Percentiles rank a stretch among this genome's conserved stretches.
These are phyloP conservation scores for Cecidostiba fungosa DNA, from an alignment of 2,888 invertebrate species.

Conservation along the genomic window DNA sequence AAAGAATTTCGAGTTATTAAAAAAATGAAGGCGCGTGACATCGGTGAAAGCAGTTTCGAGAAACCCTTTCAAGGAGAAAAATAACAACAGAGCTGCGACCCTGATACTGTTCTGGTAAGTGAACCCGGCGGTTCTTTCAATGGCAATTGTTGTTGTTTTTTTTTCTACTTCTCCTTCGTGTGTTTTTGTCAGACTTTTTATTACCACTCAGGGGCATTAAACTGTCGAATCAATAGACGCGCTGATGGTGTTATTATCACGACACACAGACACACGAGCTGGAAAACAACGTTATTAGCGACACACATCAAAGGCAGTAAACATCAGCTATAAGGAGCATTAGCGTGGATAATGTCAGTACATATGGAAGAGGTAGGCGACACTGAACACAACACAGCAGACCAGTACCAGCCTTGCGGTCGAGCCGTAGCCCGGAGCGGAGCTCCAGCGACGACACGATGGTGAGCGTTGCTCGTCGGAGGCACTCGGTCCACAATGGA, in stretches of 20 bases:
- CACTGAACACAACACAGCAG: constrained; percentile 1
- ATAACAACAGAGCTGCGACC: background rate
- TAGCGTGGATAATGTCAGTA: background rate
- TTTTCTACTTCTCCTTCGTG: background rate
- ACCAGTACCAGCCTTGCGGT: constrained; percentile 79
- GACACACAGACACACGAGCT: too few species aligned
- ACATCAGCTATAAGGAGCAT: background rate
- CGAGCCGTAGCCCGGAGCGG: constrained; percentile 71
- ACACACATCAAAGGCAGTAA: background rate
- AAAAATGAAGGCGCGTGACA: background rate
- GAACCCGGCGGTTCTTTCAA: background rate
- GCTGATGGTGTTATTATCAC: background rate
- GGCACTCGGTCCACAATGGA: constrained; percentile 82
- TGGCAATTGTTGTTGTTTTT: background rate
- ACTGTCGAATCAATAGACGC: background rate
- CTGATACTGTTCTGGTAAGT: background rate
- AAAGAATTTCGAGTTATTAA: background rate
- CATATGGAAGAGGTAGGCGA: background rate
- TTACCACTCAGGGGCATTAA: background rate
- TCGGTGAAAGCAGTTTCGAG: background rate
- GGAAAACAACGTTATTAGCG: constrained; percentile 4
- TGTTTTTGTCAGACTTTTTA: background rate
- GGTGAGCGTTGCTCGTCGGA: constrained; percentile 50
- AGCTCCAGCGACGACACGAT: background rate
- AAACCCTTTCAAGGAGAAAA: background rate